Base-by-base conservation (phyloP, 2,888 invertebrate species). In the Cephonodes hylas region DNA sequence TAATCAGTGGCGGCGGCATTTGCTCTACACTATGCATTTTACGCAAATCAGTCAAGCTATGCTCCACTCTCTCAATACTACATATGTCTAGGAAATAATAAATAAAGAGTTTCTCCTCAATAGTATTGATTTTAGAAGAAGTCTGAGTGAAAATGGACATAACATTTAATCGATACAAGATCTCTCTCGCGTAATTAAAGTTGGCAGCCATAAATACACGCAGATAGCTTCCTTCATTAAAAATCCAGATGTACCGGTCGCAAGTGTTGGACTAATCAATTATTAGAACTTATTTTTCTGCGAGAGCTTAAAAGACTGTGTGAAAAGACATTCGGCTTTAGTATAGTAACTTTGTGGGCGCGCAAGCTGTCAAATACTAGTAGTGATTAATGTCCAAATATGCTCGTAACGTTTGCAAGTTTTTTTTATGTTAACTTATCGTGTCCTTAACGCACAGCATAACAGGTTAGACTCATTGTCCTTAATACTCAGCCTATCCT, bases 191-290 rank as follows among this genome's bases (percentile, higher is more conserved):
- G 53, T 53, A 53, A 53, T 31, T 53, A 31, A 53, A 31, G 3
- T n/a, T 48, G 7, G 48, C 15, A 27, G 25, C 25, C 44, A 27
- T 48, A 27, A 48, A 48, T 27, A 13, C 3, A 10, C 53, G 27
- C 20, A 20, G 53, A 53, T 53, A 15, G 31, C 27, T 53, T 53
- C 53, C 31, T 53, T 53, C 27, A 53, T 53, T 53, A 53, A 27
- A 10, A 27, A 8, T 48, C 48, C 18, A 27, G 27, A 15, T 27
- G 38, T 38, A 38, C 38, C n/a, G 38, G 38, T 38, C 13, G 15
- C 3, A 18, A 23, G 15, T 53, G 3, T 10, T 7, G 3, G 13
- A 27, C 18, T 53, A 15, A 53, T 53, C 10, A 31, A 31, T 31
- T 38, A 8, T 31, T 53, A 8, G 18, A 23, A 18, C 27, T 53